A percentile compares a stretch with the other conserved stretches of the same genome.
Evolutionary conservation across 2,113 vertebrate species (phyloP).

Genomic region (Noctilio leporinus): DNA sequence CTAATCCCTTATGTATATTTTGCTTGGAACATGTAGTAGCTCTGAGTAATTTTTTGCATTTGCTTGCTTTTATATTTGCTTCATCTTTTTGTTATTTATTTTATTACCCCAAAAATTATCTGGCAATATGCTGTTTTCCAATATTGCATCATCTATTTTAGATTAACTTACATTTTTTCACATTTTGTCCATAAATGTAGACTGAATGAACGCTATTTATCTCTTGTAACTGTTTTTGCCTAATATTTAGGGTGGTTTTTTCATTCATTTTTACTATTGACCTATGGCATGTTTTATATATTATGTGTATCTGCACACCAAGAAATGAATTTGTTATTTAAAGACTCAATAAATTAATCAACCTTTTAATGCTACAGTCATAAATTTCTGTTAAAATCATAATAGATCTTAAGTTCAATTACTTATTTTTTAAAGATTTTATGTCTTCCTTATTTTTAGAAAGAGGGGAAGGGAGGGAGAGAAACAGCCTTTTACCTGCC

Average conservation of each 20-base stretch:
- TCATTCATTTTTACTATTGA: neutral
- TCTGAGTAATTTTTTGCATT: neutral
- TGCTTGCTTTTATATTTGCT: neutral
- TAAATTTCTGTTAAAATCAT: neutral
- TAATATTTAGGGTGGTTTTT: neutral
- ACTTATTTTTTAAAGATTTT: no score
- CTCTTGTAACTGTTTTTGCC: neutral
- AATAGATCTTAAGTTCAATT: neutral
- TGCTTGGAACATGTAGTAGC: neutral
- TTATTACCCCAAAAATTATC: neutral
- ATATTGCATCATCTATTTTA: neutral
- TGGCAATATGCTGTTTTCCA: neutral
- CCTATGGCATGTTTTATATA: neutral
- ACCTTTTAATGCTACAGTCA: neutral
- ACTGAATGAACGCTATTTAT: neutral
- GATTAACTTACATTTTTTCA: neutral
- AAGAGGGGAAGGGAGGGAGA: no score
- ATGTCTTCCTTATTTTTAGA: no score
- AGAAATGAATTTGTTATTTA: neutral
- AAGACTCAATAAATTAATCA: no score
- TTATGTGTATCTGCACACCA: neutral
- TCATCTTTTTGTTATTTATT: neutral
- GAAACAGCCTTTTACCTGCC: no score
- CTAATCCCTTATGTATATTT: neutral
- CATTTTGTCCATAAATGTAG: neutral